Percentiles rank a stretch among this genome's conserved stretches.
These are phyloP conservation scores for Octopus sinensis DNA, from an alignment of 1,140 invertebrate genomes.

Conservation along the genomic window DNA sequence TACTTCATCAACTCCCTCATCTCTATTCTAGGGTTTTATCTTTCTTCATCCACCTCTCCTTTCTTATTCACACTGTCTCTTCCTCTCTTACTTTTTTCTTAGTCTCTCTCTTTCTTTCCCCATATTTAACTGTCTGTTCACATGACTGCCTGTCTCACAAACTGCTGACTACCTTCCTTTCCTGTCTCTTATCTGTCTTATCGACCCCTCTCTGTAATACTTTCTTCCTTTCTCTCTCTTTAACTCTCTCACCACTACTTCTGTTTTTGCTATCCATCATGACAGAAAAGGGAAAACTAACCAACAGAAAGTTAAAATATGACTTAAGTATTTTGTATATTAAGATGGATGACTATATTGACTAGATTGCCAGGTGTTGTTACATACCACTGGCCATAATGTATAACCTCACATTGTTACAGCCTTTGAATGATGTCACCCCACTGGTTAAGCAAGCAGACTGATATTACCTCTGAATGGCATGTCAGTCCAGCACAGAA, in stretches of 20 bases:
- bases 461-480: too few relatives aligned
- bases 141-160: slow-evolving; percentile 19
- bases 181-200: slow-evolving; percentile 12
- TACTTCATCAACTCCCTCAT: slow-evolving; percentile 14
- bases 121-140: slow-evolving; percentile 14
- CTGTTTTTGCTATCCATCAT: too few relatives aligned
- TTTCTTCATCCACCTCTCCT: slow-evolving; percentile 32
- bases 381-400: too few relatives aligned
- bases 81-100: neutral
- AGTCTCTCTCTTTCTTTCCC: neutral
- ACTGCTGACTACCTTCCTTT: slow-evolving; percentile 15
- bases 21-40: slow-evolving; percentile 32
- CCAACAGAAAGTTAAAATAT: too few relatives aligned
- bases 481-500: too few relatives aligned
- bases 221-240: slow-evolving; percentile 17
- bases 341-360: too few relatives aligned
- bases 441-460: too few relatives aligned
- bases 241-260: slow-evolving; percentile 13
- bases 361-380: too few relatives aligned
- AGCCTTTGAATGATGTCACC: too few relatives aligned
- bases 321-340: too few relatives aligned
- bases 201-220: slow-evolving; percentile 25
- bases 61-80: slow-evolving; percentile 16
- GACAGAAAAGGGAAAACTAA: too few relatives aligned
- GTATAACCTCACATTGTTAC: too few relatives aligned